phyloP scores from a whole-genome alignment of 1,140 invertebrate genomes.

The Caenorhabditis elegans region WBcel235 BX284605.5:13830001-13830500 shows the following conservation, averaged over 20 bases:
- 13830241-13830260: conserved; percentile 42
- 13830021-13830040: neutral
- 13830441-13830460: conserved; percentile 39
- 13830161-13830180: neutral
- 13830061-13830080: neutral
- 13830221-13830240: conserved; percentile 39
- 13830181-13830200: conserved; percentile 1
- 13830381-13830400: conserved; percentile 45
- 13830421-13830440: conserved; percentile 52
- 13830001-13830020: conserved; percentile 43
- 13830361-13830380: conserved; percentile 46
- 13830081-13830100: conserved; percentile 43
- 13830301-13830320: conserved; percentile 42
- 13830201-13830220: conserved; percentile 43
- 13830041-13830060: too few species aligned
- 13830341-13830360: neutral
- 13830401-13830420: conserved; percentile 51
- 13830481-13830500: neutral
- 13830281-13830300: conserved; percentile 25
- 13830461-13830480: neutral
- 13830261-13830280: conserved; percentile 45
- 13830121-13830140: conserved; percentile 45
- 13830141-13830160: conserved; percentile 41
- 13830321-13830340: conserved; percentile 45
- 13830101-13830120: conserved; percentile 42